Evolutionary conservation across 2,888 invertebrate species (phyloP), one percentile per base, ranked within the genome.

Genomic region (Aquatica leii): DNA sequence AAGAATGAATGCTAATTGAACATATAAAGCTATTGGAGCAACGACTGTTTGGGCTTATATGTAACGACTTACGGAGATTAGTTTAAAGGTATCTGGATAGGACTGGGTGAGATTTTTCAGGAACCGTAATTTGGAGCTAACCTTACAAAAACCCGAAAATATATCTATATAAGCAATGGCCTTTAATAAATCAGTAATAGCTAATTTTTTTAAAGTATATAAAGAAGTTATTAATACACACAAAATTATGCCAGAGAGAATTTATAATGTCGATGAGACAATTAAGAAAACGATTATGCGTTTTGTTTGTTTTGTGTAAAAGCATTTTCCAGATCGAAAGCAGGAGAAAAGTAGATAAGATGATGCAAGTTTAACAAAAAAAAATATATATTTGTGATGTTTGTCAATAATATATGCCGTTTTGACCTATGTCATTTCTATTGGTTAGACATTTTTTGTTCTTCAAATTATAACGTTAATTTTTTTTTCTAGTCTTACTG

Each of bases 251-350:
- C n/a, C n/a, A n/a, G n/a, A n/a, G n/a, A n/a, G n/a, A n/a, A n/a
- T n/a, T n/a, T n/a, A n/a, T n/a, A n/a, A n/a, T n/a, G n/a, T n/a
- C n/a, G 9, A 51, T 59, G 40, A 20, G 51, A 59, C 51, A 59
- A 59, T 14, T 9, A 37, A 59, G 51, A 51, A 40, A 59, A n/a
- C n/a, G n/a, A n/a, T n/a, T n/a, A 51, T 59, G 51, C 51, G 37
- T 59, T 51, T 59, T 59, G 59, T 51, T 59, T 59, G 51, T 59
- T 51, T 59, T 59, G 59, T 51, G 59, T 20, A 40, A 51, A 59
- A 59, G 59, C 40, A 51, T 59, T 59, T 59, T 51, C 40, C 9
- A 59, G 40, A 51, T 59, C 41, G 5, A 59, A 59, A 37, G 59
- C 20, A 51, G 51, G 59, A 59, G 59, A 59, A 41, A 20, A 40